Percentiles rank a stretch among this genome's conserved stretches.
phyloP scores from a whole-genome alignment of 2,113 vertebrate genomes.

The Rhombomys opimus region DNA sequence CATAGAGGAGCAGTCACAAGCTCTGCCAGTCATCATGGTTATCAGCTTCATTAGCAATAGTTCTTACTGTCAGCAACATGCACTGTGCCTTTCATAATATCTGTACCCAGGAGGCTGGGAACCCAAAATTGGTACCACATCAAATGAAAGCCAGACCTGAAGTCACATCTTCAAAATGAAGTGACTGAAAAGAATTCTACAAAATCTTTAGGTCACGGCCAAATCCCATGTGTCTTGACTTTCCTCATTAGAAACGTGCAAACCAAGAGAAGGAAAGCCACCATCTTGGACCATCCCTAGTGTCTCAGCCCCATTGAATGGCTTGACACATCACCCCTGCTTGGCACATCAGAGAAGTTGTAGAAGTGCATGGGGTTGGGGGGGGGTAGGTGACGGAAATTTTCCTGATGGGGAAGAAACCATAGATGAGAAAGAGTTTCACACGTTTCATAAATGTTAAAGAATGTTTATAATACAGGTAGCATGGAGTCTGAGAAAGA shows the following conservation, averaged over 20 bases:
- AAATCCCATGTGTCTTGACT: neutral
- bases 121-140: neutral
- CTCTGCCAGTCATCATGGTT: neutral
- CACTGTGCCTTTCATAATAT: neutral
- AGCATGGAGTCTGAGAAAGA: neutral
- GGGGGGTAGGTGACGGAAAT: neutral
- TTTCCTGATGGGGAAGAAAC: neutral
- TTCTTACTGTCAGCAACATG: neutral
- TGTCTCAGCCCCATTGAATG: neutral
- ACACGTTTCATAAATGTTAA: neutral
- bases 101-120: neutral
- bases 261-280: neutral
- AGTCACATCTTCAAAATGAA: neutral
- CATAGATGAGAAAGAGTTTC: neutral
- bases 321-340: neutral
- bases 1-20: neutral
- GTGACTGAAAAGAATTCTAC: neutral
- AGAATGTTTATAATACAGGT: neutral
- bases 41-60: neutral
- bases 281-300: neutral
- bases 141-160: neutral
- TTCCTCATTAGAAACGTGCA: neutral
- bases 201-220: neutral
- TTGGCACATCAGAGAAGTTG: neutral
- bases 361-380: neutral